Evolutionary conservation across 2,888 invertebrate genomes (phyloP), one percentile per base, ranked within the genome.

Genomic region (Spisula solida): DNA sequence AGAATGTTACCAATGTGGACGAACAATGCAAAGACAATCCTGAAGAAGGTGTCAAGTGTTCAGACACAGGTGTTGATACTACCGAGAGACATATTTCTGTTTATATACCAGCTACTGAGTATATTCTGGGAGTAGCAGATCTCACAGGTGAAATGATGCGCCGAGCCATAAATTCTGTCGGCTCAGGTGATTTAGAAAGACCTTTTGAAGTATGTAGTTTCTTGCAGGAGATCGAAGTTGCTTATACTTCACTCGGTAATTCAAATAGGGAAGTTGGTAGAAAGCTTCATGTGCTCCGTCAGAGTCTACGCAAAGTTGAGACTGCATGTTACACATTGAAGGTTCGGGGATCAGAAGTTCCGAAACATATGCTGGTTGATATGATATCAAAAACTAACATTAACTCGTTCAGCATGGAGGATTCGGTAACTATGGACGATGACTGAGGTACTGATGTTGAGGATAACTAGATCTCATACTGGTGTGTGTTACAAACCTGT

Each of bases 101-200:
- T 18, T 91, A 94, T 55, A 92, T 97, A 20, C 95, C 96, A 5
- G 95, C 96, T 0, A 88, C 94, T 8, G 98, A 98, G 91, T 98
- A 97, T 93, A 97, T 99, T 95, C 97, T 99, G 70, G 99, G 99
- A 0, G 96, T 99, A 56, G 98, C 98, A 0, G 99, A 99, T 97
- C 97, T 99, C 48, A 98, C 98, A 0, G 99, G 99, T 0, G 99
- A 99, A 96, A 96, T 99, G 78, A 99, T 99, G 99, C 97, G 99
- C 82, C 97, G 98, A 93, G 98, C 98, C 85, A 98, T 99, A 12
- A 98, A 98, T 95, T 98, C 98, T 94, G 97, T 99, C 88, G 98
- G 98, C 0, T 91, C 91, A 89, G 95, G 95, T 10, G 93, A 96
- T 83, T 81, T 95, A 16, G 92, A 95, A 16, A 90, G 90, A 25